Evolutionary conservation across 2,888 invertebrate species (phyloP).

Genomic region (Teinopalpus imperialis): DNA sequence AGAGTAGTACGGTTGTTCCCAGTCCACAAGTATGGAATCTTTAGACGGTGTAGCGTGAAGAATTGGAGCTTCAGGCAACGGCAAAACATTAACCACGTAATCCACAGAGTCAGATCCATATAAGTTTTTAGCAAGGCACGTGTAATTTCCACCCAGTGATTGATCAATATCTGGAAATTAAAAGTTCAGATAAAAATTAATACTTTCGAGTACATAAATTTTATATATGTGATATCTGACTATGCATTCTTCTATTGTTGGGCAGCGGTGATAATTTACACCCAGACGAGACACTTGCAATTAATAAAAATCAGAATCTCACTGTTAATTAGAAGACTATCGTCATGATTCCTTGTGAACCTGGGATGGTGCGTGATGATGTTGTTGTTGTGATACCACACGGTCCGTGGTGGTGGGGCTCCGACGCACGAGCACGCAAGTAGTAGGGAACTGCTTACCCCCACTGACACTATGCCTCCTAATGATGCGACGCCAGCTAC

Average conservation of each 20-base stretch:
- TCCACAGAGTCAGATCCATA: slow-evolving; percentile 92
- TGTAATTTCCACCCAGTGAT: slow-evolving; percentile 89
- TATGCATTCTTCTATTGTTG: too few relatives aligned
- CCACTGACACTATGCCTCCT: slow-evolving; percentile 71
- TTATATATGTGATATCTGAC: too few relatives aligned
- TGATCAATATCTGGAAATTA: slow-evolving; percentile 68
- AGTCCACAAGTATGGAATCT: slow-evolving; percentile 82
- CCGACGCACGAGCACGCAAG: slow-evolving; percentile 59
- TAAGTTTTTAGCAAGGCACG: slow-evolving; percentile 90
- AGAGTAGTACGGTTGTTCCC: slow-evolving; percentile 82
- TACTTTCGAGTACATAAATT: too few relatives aligned
- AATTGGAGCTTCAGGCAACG: slow-evolving; percentile 87
- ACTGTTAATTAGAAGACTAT: slow-evolving; percentile 51
- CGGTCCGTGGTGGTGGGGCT: slow-evolving; percentile 48
- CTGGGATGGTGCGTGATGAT: slow-evolving; percentile 53
- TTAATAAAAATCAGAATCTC: too few relatives aligned
- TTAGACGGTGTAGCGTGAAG: slow-evolving; percentile 80
- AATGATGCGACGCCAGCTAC: slow-evolving; percentile 85
- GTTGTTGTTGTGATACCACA: slow-evolving; percentile 54
- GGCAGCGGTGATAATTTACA: too few relatives aligned
- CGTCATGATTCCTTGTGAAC: slow-evolving; percentile 48
- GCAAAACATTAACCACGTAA: slow-evolving; percentile 88
- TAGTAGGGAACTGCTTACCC: slow-evolving; percentile 65
- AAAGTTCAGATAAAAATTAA: too few relatives aligned
- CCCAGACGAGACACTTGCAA: too few relatives aligned